These are phyloP conservation scores for Melipona quadrifasciata DNA, from an alignment of 1,140 invertebrate species.

Conservation along the genomic window DNA sequence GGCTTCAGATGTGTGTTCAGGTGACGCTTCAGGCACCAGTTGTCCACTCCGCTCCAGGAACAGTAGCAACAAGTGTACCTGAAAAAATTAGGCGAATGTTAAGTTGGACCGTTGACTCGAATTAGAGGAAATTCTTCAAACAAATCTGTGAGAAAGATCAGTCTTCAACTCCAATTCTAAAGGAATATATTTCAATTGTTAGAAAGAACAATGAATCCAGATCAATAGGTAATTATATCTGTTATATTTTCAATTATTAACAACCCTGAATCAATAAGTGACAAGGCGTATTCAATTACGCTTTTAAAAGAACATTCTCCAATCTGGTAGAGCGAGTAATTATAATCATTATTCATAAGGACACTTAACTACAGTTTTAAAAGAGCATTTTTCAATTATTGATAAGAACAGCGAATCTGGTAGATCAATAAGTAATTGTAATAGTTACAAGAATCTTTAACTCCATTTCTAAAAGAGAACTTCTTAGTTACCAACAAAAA, in stretches of 20 bases:
- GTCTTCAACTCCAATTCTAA: background rate
- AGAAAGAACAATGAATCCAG: background rate
- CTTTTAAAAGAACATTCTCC: too few species aligned
- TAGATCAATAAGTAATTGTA: too few species aligned
- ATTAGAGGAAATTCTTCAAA: background rate
- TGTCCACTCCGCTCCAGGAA: constrained; percentile 95
- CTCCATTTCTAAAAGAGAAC: too few species aligned
- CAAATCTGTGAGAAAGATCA: too few species aligned
- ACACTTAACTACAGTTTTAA: background rate
- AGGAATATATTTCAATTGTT: background rate
- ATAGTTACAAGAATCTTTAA: too few species aligned
- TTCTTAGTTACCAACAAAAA: too few species aligned
- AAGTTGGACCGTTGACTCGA: background rate
- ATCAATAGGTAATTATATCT: too few species aligned
- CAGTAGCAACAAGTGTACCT: constrained; percentile 93
- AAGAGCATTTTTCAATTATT: background rate
- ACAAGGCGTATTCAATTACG: too few species aligned
- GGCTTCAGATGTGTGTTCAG: constrained; percentile 96
- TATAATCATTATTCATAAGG: too few species aligned
- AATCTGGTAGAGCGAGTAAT: too few species aligned
- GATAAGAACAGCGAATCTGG: too few species aligned
- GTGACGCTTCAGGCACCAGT: constrained; percentile 95
- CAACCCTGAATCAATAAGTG: too few species aligned
- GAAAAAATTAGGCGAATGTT: background rate
- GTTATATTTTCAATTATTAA: background rate